Base-by-base conservation (phyloP, 2,888 invertebrate species). In the Dendrolimus pini region DNA sequence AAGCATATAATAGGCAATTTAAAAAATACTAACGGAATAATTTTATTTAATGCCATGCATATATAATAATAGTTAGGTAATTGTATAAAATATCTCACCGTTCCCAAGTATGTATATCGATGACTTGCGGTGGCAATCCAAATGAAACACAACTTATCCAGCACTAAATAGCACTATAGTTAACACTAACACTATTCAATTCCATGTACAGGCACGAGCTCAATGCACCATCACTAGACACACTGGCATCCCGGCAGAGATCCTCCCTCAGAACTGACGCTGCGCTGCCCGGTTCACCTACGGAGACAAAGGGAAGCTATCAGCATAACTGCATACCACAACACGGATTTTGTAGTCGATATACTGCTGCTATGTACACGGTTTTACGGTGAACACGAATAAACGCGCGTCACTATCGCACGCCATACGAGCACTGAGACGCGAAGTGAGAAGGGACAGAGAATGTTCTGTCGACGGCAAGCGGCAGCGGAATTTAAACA, bases 111-210 rank as follows among this genome's bases (percentile, higher is more conserved):
- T 83, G 71, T 85, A 82, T 86, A 83, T 74, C 76, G 87, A 83
- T 78, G 88, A 89, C 81, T 82, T 81, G 82, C 83, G 83, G 76
- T 83, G 83, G 83, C 85, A 90, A 90, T 90, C 89, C 89, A 85
- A 88, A 81, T 76, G 70, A 77, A 74, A 81, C 88, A 88, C 89
- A 89, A 90, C 88, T 83, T 88, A 87, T 86, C 76, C 86, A 89
- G 75, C 89, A 90, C 89, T 76, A 74, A 71, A 70, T 69, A 71
- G 81, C 87, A 88, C 89, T 87, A 78, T 83, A 80, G 82, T 81
- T 80, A 78, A 82, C 89, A 89, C 89, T 82, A 77, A 84, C 88
- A 88, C 87, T 77, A 75, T 67, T 74, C 70, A 74, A 80, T 74
- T 74, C 70, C 74, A 80, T 74, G 81, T 78, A 80, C 75, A 71